phyloP scores from a whole-genome alignment of 1,140 invertebrate genomes.

The Contarinia nasturtii region DNA sequence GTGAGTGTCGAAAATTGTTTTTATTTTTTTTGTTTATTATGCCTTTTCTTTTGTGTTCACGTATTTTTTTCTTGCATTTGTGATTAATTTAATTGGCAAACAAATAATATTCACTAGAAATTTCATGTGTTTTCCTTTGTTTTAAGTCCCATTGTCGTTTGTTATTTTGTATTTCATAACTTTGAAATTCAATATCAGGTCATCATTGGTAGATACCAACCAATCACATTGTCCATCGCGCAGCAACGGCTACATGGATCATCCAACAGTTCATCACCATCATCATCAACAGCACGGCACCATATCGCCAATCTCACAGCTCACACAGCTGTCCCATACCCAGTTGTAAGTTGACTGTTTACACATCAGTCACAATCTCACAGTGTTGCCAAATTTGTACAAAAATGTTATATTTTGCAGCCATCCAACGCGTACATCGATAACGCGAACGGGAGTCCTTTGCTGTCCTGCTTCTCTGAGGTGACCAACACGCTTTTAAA shows the following conservation, averaged over 20 bases:
- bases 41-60: background rate
- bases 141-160: background rate
- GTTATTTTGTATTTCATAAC: background rate
- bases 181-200: background rate
- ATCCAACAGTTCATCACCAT: constrained; percentile 17
- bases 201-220: constrained; percentile 3
- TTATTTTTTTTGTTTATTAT: background rate
- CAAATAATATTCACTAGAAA: background rate
- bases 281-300: constrained; percentile 6
- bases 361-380: constrained; percentile 11
- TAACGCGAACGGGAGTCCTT: constrained; percentile 54
- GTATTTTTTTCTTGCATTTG: background rate
- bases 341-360: background rate
- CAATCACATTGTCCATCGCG: constrained; percentile 9
- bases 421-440: constrained; percentile 17
- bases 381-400: background rate
- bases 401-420: background rate
- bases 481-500: constrained; percentile 61
- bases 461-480: constrained; percentile 67
- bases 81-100: too few species aligned
- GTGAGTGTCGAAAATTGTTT: constrained; percentile 7
- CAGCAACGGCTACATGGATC: constrained; percentile 15
- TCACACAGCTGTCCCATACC: constrained; percentile 19
- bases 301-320: constrained; percentile 24
- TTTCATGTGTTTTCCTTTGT: background rate